Evolutionary conservation across 2,113 vertebrate species (phyloP).

Genomic region (Typhlomys cinereus): DNA sequence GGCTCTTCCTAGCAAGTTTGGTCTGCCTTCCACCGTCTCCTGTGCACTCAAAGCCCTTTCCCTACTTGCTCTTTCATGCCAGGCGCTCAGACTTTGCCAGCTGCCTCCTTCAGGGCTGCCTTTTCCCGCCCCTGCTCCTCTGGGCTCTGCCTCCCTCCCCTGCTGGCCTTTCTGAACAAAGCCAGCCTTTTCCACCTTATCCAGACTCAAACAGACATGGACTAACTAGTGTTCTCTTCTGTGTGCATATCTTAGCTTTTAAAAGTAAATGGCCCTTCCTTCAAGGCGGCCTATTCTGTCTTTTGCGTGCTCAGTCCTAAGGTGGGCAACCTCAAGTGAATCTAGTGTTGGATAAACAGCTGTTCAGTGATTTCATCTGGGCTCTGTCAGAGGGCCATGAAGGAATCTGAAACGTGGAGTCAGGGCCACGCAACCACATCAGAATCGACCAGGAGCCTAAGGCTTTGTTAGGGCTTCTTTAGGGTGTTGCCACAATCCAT

Average conservation of each 20-base stretch:
- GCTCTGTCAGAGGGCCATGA: not conserved
- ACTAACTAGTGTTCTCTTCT: not conserved
- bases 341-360: constrained; percentile 6
- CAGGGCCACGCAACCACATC: not conserved
- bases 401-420: not conserved
- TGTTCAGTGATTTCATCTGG: not conserved
- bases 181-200: not conserved
- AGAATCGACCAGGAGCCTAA: not conserved
- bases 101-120: not conserved
- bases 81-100: not conserved
- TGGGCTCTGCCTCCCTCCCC: not conserved
- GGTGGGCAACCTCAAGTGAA: constrained; percentile 2
- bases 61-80: not conserved
- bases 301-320: not conserved
- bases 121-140: not conserved
- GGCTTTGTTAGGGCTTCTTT: not conserved
- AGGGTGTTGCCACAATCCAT: not conserved
- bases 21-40: too few species aligned
- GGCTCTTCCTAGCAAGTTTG: not conserved
- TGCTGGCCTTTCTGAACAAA: not conserved
- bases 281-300: not conserved
- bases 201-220: not conserved
- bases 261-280: not conserved
- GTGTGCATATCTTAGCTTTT: not conserved
- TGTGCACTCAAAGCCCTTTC: not conserved